phyloP scores from a whole-genome alignment of 2,113 vertebrate species.

The Chloropsis hardwickii region DNA sequence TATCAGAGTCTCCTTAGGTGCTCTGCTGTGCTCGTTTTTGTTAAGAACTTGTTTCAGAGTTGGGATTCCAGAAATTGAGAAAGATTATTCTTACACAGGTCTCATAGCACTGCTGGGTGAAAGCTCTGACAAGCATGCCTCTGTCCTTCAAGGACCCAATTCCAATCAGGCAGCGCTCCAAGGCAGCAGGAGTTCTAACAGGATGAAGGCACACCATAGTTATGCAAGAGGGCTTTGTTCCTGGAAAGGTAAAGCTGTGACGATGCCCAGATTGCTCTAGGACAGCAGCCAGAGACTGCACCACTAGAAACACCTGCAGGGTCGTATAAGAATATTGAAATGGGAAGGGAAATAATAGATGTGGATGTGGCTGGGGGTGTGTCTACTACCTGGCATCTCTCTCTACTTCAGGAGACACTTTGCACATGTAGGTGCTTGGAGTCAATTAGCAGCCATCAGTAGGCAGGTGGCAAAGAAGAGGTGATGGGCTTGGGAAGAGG shows the following conservation, averaged over 20 bases:
- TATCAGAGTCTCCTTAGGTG: neutral
- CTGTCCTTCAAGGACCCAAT: neutral
- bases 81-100: neutral
- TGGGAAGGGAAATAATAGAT: neutral
- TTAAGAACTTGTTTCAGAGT: neutral
- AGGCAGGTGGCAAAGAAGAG: neutral
- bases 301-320: neutral
- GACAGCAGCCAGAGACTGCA: neutral
- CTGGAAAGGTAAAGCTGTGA: neutral
- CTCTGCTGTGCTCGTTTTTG: neutral
- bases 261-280: neutral
- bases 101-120: neutral
- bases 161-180: conserved; percentile 3
- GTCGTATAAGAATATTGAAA: neutral
- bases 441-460: neutral
- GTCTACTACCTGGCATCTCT: neutral
- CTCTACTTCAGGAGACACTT: neutral
- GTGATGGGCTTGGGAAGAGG: neutral
- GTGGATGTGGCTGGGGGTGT: neutral
- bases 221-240: neutral
- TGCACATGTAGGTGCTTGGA: neutral
- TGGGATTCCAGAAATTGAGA: conserved; percentile 4
- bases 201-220: neutral
- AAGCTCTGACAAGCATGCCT: neutral
- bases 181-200: neutral